A percentile compares a stretch with the other conserved stretches of the same genome.
phyloP scores from a whole-genome alignment of 2,888 invertebrate species.

The Erebia ligea region DNA sequence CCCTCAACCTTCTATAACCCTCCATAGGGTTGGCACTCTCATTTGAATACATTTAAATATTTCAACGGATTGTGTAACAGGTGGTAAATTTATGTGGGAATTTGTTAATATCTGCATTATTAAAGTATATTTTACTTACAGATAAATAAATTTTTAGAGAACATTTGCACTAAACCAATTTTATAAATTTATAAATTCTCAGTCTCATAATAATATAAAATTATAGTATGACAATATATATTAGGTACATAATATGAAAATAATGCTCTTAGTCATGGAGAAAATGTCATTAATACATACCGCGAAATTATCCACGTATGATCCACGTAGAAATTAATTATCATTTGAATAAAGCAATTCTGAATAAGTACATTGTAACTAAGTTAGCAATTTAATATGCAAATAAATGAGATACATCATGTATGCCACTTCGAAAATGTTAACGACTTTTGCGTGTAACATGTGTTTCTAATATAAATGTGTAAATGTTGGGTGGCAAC shows the following conservation, averaged over 20 bases:
- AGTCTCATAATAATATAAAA: no score
- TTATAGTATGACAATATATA: no score
- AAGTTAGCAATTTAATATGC: background rate
- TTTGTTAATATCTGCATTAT: slow-evolving; percentile 24
- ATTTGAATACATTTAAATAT: slow-evolving; percentile 49
- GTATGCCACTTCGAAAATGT: background rate
- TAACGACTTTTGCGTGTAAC: background rate
- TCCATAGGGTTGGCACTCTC: slow-evolving; percentile 34
- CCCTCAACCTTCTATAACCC: slow-evolving; percentile 19
- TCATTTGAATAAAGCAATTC: background rate
- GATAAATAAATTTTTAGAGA: no score
- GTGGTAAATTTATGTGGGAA: slow-evolving; percentile 74
- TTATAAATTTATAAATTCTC: no score
- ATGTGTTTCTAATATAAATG: slow-evolving; percentile 5
- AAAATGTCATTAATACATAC: no score
- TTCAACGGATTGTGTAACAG: slow-evolving; percentile 57
- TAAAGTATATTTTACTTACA: no score
- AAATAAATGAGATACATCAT: background rate
- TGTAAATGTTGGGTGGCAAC: slow-evolving; percentile 7
- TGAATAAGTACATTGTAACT: background rate
- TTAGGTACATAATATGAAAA: no score
- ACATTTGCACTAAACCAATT: no score
- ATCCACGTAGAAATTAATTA: no score
- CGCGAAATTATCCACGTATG: no score
- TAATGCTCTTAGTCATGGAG: no score